A percentile compares a stretch with the other conserved stretches of the same genome.
phyloP scores from a whole-genome alignment of 2,797 vertebrate genomes.

The Protonibea diacanthus region DNA sequence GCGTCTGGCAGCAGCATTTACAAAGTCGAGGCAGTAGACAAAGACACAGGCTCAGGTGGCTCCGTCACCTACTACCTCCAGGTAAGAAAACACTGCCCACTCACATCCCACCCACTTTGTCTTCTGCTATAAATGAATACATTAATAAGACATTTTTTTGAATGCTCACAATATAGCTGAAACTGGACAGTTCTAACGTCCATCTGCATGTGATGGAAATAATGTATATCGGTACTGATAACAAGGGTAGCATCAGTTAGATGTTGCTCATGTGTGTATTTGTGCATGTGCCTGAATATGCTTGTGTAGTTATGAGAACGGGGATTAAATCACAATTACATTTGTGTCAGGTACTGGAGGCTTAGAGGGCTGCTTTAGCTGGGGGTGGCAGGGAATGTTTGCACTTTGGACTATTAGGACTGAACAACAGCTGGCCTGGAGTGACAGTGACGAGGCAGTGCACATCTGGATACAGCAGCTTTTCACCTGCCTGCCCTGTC shows the following conservation, averaged over 20 bases:
- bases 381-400: constrained; percentile 57
- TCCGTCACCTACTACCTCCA: constrained; percentile 94
- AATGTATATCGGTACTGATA: constrained; percentile 26
- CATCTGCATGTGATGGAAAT: constrained; percentile 30
- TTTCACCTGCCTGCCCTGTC: constrained; percentile 66
- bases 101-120: neutral
- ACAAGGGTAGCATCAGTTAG: constrained; percentile 23
- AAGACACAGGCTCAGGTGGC: constrained; percentile 95
- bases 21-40: constrained; percentile 91
- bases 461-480: constrained; percentile 72
- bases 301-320: constrained; percentile 39
- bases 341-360: constrained; percentile 77
- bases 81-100: constrained; percentile 76
- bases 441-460: constrained; percentile 41
- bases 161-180: neutral
- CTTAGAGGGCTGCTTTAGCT: constrained; percentile 74
- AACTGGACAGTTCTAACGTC: constrained; percentile 16
- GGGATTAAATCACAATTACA: constrained; percentile 84
- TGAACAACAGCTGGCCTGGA: constrained; percentile 71
- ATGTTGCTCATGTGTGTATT: constrained; percentile 8
- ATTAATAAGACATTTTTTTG: neutral
- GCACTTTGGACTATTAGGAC: constrained; percentile 75
- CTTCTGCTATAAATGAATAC: neutral
- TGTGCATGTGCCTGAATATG: constrained; percentile 38
- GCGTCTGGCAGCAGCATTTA: constrained; percentile 91